These are phyloP conservation scores for Drosophila setosimentum DNA, from an alignment of 2,888 invertebrate genomes.

Conservation along the genomic window DNA sequence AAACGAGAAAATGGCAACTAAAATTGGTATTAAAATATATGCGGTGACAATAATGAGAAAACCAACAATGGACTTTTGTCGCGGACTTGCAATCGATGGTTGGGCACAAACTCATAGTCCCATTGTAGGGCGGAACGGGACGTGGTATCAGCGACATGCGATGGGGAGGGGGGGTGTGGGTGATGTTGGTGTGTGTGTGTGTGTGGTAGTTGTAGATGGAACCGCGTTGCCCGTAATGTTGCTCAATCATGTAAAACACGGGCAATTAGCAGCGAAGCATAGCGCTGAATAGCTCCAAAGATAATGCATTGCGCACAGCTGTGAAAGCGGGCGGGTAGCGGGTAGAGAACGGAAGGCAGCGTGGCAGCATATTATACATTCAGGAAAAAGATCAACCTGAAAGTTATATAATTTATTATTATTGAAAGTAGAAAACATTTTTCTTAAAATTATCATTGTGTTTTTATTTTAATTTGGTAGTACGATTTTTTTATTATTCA, in stretches of 20 bases:
- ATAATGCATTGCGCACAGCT: constrained; percentile 50
- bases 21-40: constrained; percentile 48
- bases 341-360: background rate
- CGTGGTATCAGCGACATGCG: constrained; percentile 16
- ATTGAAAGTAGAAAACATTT: background rate
- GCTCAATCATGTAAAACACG: constrained; percentile 71
- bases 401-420: background rate
- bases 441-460: background rate
- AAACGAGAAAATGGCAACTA: constrained; percentile 22
- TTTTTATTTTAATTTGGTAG: background rate
- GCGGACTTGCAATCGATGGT: constrained; percentile 6
- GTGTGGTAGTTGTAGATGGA: constrained; percentile 5
- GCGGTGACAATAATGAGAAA: constrained; percentile 44
- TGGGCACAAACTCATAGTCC: constrained; percentile 21
- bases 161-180: too few species aligned
- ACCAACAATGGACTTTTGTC: constrained; percentile 37
- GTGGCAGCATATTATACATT: background rate
- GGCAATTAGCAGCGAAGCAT: constrained; percentile 62
- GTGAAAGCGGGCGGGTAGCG: background rate
- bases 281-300: constrained; percentile 36
- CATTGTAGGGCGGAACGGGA: background rate
- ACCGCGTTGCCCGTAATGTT: constrained; percentile 50
- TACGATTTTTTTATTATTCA: background rate
- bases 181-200: too few species aligned
- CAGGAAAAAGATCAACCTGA: too few species aligned